Conservation (phyloP, 1,140 invertebrate species). For the Dreissena rostriformis region DNA sequence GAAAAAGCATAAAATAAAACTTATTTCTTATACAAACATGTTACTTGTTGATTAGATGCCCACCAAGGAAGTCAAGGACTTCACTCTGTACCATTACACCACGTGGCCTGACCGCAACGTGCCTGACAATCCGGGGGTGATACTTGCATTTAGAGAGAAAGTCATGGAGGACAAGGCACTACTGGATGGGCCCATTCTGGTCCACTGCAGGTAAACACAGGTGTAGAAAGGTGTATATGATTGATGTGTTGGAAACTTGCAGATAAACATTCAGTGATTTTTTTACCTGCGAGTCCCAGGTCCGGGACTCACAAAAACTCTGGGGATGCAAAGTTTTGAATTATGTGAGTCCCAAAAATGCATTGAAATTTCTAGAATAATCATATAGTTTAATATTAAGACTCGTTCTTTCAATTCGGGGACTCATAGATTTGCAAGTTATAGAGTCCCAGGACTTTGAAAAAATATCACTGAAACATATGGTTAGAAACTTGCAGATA, state of each 20-base stretch:
- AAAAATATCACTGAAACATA: too few relatives aligned
- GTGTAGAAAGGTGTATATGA: background rate
- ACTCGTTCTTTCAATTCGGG: too few relatives aligned
- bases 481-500: background rate
- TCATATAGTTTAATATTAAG: too few relatives aligned
- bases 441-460: too few relatives aligned
- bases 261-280: background rate
- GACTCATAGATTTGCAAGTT: too few relatives aligned
- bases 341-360: too few relatives aligned
- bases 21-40: too few relatives aligned
- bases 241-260: background rate
- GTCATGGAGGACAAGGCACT: conserved; percentile 26
- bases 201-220: conserved; percentile 62
- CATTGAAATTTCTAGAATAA: too few relatives aligned
- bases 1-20: too few relatives aligned
- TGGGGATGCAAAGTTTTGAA: too few relatives aligned
- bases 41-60: background rate
- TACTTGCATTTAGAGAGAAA: conserved; percentile 59
- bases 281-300: too few relatives aligned
- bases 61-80: conserved; percentile 41
- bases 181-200: conserved; percentile 50
- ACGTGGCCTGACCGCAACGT: conserved; percentile 61
- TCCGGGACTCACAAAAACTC: too few relatives aligned
- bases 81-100: conserved; percentile 62
- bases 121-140: conserved; percentile 38